A percentile compares a stretch with the other conserved stretches of the same genome.
Conservation (phyloP, 2,888 invertebrate genomes). For the Brassicogethes aeneus region DNA sequence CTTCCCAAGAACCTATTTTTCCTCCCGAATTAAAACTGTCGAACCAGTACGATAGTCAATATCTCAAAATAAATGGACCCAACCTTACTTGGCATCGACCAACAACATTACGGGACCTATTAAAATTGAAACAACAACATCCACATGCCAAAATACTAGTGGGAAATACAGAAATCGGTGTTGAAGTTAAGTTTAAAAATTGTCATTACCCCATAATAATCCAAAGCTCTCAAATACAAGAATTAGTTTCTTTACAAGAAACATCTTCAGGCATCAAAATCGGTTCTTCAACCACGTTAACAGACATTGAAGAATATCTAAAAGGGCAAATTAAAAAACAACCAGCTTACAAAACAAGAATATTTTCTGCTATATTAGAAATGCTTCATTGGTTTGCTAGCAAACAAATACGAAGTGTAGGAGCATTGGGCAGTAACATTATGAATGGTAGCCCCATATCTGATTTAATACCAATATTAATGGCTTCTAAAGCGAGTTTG, state of each 20-base stretch:
- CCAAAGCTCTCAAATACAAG: slow-evolving; percentile 58
- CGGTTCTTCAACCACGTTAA: slow-evolving; percentile 75
- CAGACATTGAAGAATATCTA: slow-evolving; percentile 61
- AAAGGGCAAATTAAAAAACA: slow-evolving; percentile 45
- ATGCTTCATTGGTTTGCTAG: slow-evolving; percentile 96
- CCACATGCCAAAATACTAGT: slow-evolving; percentile 72
- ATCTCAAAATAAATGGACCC: slow-evolving; percentile 52
- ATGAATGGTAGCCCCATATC: slow-evolving; percentile 93
- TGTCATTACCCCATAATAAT: slow-evolving; percentile 70
- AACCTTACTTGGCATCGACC: slow-evolving; percentile 71
- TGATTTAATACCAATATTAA: slow-evolving; percentile 83
- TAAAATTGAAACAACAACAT: slow-evolving; percentile 56
- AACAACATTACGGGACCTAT: slow-evolving; percentile 51
- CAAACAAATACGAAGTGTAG: slow-evolving; percentile 89
- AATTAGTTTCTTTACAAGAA: slow-evolving; percentile 53
- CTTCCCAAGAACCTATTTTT: slow-evolving; percentile 84
- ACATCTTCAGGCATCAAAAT: slow-evolving; percentile 53
- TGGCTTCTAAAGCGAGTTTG: slow-evolving; percentile 60
- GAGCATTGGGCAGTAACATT: slow-evolving; percentile 83
- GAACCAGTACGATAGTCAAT: slow-evolving; percentile 48
- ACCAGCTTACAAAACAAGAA: slow-evolving; percentile 49
- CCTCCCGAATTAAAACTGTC: slow-evolving; percentile 77
- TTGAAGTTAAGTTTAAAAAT: slow-evolving; percentile 85
- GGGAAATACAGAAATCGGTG: slow-evolving; percentile 86
- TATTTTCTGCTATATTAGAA: slow-evolving; percentile 60